Percentiles rank a stretch among this genome's conserved stretches.
Conservation (phyloP, 2,113 vertebrate genomes). For the Gila orcuttii region DNA sequence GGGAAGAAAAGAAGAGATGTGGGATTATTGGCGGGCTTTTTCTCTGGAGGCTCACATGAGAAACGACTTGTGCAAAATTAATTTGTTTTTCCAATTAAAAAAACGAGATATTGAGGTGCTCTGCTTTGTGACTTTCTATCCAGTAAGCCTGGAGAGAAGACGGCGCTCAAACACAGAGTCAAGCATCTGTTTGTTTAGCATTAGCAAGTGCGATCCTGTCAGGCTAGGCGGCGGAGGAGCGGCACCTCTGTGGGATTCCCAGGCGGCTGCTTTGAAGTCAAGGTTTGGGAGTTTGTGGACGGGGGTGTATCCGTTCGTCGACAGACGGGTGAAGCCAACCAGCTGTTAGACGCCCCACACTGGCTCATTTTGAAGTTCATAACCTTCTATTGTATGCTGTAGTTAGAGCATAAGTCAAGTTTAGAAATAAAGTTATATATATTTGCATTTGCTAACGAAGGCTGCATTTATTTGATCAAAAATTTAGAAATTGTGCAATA, state of each 20-base stretch:
- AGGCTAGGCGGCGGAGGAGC: constrained; percentile 60
- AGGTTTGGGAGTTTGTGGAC: constrained; percentile 47
- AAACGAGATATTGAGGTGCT: neutral
- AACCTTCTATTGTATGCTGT: neutral
- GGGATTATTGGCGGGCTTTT: neutral
- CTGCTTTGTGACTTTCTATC: neutral
- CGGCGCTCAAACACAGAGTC: constrained; percentile 31
- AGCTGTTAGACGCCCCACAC: constrained; percentile 72
- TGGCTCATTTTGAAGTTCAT: constrained; percentile 50
- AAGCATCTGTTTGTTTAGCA: constrained; percentile 64
- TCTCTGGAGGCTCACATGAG: neutral
- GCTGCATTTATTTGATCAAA: no score
- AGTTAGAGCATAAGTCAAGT: neutral
- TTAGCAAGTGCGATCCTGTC: constrained; percentile 71
- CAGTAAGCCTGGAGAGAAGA: neutral
- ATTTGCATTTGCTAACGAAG: no score
- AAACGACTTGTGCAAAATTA: neutral
- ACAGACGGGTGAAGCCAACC: constrained; percentile 54
- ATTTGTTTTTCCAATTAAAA: neutral
- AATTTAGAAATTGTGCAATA: no score
- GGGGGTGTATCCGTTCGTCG: constrained; percentile 17
- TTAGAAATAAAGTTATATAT: neutral
- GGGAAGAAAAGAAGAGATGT: neutral
- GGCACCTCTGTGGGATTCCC: constrained; percentile 66
- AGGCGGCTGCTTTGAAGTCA: constrained; percentile 70